Percentiles rank a stretch among this genome's conserved stretches.
Evolutionary conservation across 1,140 invertebrate genomes (phyloP).

Genomic region (Bombyx mori): ASM3026992v2 NC_085110.1:5601501-5602000

Average conservation of each 20-base stretch:
- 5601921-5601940: slow-evolving; percentile 61
- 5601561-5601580: neutral
- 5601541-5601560: neutral
- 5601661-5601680: neutral
- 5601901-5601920: slow-evolving; percentile 69
- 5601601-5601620: neutral
- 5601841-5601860: slow-evolving; percentile 67
- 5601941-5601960: slow-evolving; percentile 48
- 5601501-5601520: neutral
- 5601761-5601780: slow-evolving; percentile 32
- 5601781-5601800: slow-evolving; percentile 67
- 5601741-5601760: no score
- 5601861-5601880: slow-evolving; percentile 56
- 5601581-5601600: neutral
- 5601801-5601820: slow-evolving; percentile 62
- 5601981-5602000: slow-evolving; percentile 61
- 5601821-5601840: slow-evolving; percentile 68
- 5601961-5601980: slow-evolving; percentile 23
- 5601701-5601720: neutral
- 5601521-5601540: neutral
- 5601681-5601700: neutral
- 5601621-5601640: neutral
- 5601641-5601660: neutral
- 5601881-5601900: slow-evolving; percentile 68
- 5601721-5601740: neutral